Conservation (phyloP, 2,888 invertebrate species). For the Lithophane ornitopus region DNA sequence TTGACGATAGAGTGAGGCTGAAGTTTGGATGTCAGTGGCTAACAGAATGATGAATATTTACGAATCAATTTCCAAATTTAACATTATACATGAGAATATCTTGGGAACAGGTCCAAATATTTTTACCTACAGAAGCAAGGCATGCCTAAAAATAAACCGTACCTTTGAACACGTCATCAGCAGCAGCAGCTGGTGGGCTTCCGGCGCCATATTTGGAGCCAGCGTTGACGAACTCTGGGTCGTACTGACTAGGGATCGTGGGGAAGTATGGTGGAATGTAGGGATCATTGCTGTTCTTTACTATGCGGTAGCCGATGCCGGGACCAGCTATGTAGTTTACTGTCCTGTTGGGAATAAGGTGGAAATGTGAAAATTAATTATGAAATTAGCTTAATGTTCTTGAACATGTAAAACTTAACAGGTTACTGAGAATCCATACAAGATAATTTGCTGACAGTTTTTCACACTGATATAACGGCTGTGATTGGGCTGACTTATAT, state of each 20-base stretch:
- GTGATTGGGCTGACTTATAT: neutral
- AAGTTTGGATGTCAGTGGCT: neutral
- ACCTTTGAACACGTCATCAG: constrained; percentile 88
- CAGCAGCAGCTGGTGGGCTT: constrained; percentile 60
- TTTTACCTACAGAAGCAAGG: too few species aligned
- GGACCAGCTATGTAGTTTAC: constrained; percentile 95
- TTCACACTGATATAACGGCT: neutral
- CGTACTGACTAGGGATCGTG: constrained; percentile 90
- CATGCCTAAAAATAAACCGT: constrained; percentile 6
- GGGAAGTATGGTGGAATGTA: constrained; percentile 91
- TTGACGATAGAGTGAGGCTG: neutral
- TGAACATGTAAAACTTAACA: neutral
- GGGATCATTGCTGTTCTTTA: constrained; percentile 93
- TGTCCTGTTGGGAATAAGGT: constrained; percentile 83
- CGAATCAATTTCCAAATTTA: too few species aligned
- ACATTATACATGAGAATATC: too few species aligned
- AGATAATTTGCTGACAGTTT: neutral
- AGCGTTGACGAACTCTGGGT: constrained; percentile 85
- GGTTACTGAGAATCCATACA: neutral
- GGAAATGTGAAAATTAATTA: neutral
- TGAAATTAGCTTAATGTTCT: neutral
- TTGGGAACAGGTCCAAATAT: too few species aligned
- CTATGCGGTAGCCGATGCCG: constrained; percentile 94
- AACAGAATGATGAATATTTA: too few species aligned
- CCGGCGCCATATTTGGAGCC: constrained; percentile 72